Evolutionary conservation across 2,888 invertebrate genomes (phyloP), one percentile per base, ranked within the genome.

Genomic region (Azorinus chamasolen): DNA sequence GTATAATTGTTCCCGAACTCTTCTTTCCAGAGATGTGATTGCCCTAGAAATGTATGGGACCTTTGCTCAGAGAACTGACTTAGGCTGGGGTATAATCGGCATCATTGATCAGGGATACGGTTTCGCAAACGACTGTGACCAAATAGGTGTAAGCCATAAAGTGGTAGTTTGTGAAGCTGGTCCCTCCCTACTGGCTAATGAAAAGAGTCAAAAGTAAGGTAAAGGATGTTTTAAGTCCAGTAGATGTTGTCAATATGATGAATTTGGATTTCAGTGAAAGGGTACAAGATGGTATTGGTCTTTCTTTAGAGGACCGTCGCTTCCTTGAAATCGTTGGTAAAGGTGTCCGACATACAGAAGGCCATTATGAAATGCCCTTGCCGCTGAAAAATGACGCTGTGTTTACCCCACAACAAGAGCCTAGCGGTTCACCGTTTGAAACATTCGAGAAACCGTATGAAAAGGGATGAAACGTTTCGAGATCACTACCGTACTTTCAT

Each of bases 11-110:
- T 51, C 77, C 14, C 43, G 41, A 16, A 79, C 85, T 18, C 48
- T 82, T 12, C 39, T 59, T n/a, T 82, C 84, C 14, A 55, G 51
- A 53, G 65, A 74, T 14, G 45, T 68, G 24, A 62, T 80, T 14
- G 32, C 55, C 8, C 20, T 51, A 20, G 43, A 48, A 18, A 48
- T 45, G 8, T 54, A 73, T 39, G 68, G 58, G 4, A 77, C 76
- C 16, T 77, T 71, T 58, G 73, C 75, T 5, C 39, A 65, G 14
- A 63, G 68, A 59, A 73, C 80, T 20, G 64, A 68, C 27, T 58
- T 84, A 16, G 75, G 71, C 24, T 80, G 77, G 77, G 55, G 64
- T 16, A 63, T 79, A 20, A 53, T 74, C 14, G 79, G 79, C 14
- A 41, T 51, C 12, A 22, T 68, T 27, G n/a, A 53, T 39, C 18